These are phyloP conservation scores for Centrocercus urophasianus DNA, from an alignment of 2,113 vertebrate species.

Conservation along the genomic window DNA sequence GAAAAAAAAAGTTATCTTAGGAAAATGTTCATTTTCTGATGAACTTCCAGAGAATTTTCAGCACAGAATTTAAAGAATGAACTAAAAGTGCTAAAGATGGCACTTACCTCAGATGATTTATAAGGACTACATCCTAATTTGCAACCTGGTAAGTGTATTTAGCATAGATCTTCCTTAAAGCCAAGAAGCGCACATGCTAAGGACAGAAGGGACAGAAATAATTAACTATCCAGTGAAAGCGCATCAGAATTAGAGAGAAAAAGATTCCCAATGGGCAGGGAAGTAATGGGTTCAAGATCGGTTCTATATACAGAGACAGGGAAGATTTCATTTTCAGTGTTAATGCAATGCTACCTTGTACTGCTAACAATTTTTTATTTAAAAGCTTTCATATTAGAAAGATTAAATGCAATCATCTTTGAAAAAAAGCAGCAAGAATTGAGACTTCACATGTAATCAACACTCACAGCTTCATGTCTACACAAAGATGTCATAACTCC, in stretches of 20 bases:
- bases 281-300: background rate
- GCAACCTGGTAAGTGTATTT: background rate
- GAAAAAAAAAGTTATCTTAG: background rate
- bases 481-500: background rate
- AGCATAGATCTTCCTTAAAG: background rate
- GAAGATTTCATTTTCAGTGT: background rate
- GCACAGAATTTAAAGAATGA: background rate
- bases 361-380: background rate
- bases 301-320: background rate
- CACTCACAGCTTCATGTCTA: background rate
- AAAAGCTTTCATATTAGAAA: background rate
- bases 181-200: no score
- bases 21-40: background rate
- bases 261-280: rapidly evolving
- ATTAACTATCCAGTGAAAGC: background rate
- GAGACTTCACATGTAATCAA: background rate
- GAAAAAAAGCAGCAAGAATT: background rate
- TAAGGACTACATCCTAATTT: background rate
- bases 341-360: background rate
- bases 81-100: background rate
- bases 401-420: background rate
- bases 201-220: background rate
- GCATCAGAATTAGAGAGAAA: background rate
- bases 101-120: background rate
- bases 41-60: background rate